Conservation (phyloP, 2,888 invertebrate species). For the Philereme transversata region DNA sequence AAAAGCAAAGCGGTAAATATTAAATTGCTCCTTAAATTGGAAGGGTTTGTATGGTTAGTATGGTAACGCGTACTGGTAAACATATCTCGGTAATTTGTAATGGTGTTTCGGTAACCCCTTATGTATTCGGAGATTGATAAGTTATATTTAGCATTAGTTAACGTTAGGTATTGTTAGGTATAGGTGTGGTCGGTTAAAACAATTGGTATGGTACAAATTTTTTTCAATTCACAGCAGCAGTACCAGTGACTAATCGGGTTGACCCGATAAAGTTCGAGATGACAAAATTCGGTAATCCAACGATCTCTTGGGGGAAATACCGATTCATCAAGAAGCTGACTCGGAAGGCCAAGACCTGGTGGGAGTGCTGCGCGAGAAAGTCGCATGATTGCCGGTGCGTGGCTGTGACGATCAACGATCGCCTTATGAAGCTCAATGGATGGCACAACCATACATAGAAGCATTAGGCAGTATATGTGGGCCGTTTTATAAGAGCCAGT, state of each 20-base stretch:
- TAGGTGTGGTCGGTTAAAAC: background rate
- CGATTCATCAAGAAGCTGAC: constrained; percentile 68
- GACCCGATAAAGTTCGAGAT: constrained; percentile 57
- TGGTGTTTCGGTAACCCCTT: background rate
- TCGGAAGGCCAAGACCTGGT: constrained; percentile 68
- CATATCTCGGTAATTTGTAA: background rate
- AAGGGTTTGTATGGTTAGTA: constrained; percentile 18
- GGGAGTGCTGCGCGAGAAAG: constrained; percentile 72
- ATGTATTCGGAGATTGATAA: background rate
- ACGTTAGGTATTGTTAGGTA: constrained; percentile 2
- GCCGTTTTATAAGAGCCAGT: no score
- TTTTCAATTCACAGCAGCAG: constrained; percentile 3
- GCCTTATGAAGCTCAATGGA: constrained; percentile 66
- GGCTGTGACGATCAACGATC: constrained; percentile 65
- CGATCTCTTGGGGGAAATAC: constrained; percentile 72
- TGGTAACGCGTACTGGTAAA: constrained; percentile 3
- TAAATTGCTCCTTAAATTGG: constrained; percentile 7
- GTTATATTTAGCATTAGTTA: background rate
- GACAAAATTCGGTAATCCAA: constrained; percentile 69
- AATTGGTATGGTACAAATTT: background rate
- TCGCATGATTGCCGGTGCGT: constrained; percentile 60
- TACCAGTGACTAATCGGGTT: constrained; percentile 9
- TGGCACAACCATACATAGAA: constrained; percentile 66
- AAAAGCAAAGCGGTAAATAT: background rate
- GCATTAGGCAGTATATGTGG: background rate